A percentile compares a stretch with the other conserved stretches of the same genome.
These are phyloP conservation scores for Batillaria attramentaria DNA, from an alignment of 1,140 invertebrate species.

Conservation along the genomic window DNA sequence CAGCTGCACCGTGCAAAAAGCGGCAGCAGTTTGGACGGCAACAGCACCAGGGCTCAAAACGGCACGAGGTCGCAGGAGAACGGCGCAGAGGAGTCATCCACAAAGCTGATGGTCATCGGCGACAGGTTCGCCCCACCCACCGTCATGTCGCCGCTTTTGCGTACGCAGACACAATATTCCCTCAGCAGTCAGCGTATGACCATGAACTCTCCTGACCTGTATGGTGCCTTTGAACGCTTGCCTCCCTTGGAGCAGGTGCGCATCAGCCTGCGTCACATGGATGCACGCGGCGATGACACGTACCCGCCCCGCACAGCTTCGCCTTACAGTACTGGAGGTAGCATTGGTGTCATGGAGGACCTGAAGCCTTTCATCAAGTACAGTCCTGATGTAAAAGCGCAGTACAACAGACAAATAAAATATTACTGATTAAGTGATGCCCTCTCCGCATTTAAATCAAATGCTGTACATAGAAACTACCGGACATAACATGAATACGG, in stretches of 20 bases:
- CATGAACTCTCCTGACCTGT: constrained; percentile 57
- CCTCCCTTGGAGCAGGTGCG: constrained; percentile 62
- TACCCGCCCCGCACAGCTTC: not conserved
- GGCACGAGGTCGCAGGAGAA: not conserved
- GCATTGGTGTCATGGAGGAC: constrained; percentile 50
- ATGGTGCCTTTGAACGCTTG: constrained; percentile 46
- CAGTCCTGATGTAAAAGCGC: constrained; percentile 56
- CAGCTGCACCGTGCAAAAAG: constrained; percentile 40
- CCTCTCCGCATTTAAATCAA: not conserved
- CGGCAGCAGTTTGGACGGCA: constrained; percentile 25
- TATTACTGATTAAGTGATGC: constrained; percentile 11
- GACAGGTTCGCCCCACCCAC: constrained; percentile 54
- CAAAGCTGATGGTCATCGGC: constrained; percentile 54
- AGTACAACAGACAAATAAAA: constrained; percentile 29
- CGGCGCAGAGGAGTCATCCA: not conserved
- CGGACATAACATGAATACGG: too few species aligned
- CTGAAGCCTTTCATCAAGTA: constrained; percentile 65
- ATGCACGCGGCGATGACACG: constrained; percentile 36
- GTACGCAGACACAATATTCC: constrained; percentile 64
- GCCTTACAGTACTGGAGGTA: constrained; percentile 7
- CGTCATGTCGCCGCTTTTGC: constrained; percentile 54
- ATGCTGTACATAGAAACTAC: not conserved
- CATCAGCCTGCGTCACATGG: constrained; percentile 55
- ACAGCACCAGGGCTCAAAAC: not conserved
- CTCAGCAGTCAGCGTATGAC: constrained; percentile 59